Evolutionary conservation across 2,888 invertebrate species (phyloP), one percentile per base, ranked within the genome.

Genomic region (Neria commutata): DNA sequence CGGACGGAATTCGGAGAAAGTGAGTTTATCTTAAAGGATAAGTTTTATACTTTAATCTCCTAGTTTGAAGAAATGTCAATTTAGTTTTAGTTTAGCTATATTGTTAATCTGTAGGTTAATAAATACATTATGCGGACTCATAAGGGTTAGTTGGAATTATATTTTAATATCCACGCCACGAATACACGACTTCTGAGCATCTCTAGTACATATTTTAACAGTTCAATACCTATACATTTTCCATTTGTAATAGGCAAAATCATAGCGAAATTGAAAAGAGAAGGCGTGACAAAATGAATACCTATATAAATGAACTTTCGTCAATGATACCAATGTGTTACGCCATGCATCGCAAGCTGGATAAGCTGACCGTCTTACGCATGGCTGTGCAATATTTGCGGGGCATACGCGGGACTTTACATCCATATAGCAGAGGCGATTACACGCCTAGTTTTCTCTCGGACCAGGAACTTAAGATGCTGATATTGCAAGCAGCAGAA

Each of bases 251-350:
- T 55, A 95, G 95, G 73, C 95, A 95, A 82, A 96, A 95, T 82
- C 97, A 97, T 83, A 95, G 95, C 81, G 95, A 96, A 83, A 96
- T 97, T 62, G 96, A 97, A 83, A 97, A 97, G 80, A 85, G 96
- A 0, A 86, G 97, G 0, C 86, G 97, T 26, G 95, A 97, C 81
- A 97, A 96, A 83, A 97, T 97, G 95, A 97, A 97, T 83, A 92
- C 91, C 0, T 95, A 95, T 82, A 96, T 97, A 70, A 88, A 91
- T 2, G 95, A 97, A 80, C 81, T 97, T 58, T 91, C 94, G 53
- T 85, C 91, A 1, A 91, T 97, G 88, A 88, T 97, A 19, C 97
- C 96, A 0, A 94, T 95, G 93, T 97, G 96, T 77, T 91, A 91
- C 70, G 93, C 94, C 3, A 92, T 95, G 91, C 90, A 94, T 29